These are phyloP conservation scores for Sialia sialis DNA, from an alignment of 2,113 vertebrate species.

Conservation along the genomic window DNA sequence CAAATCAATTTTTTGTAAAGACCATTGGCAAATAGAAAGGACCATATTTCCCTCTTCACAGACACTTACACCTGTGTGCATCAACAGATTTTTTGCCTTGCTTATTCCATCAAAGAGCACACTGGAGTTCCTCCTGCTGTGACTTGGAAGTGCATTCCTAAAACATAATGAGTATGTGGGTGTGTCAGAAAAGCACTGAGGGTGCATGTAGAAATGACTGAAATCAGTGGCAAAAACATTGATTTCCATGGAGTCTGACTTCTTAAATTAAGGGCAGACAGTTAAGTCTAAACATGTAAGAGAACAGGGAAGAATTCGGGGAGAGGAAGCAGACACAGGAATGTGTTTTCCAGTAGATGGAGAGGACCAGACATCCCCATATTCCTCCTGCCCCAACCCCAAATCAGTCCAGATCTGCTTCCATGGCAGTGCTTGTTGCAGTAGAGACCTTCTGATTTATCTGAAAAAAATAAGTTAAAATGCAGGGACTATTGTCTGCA, in stretches of 20 bases:
- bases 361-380: fast-evolving
- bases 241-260: not conserved
- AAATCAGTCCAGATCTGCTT: not conserved
- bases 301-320: not conserved
- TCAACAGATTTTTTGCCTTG: not conserved
- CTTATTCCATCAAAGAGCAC: not conserved
- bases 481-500: fast-evolving
- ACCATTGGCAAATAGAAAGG: fast-evolving
- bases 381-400: not conserved
- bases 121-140: not conserved
- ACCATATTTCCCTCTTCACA: not conserved
- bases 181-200: not conserved
- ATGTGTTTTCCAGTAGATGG: not conserved
- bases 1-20: not conserved
- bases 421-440: not conserved
- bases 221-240: not conserved
- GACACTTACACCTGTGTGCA: fast-evolving
- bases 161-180: not conserved
- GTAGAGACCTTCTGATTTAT: not conserved
- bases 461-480: not conserved
- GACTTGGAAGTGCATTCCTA: not conserved
- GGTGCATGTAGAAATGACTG: not conserved
- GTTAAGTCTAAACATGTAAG: not conserved
- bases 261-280: not conserved
- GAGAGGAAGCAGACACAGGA: fast-evolving